Conservation (phyloP, 2,113 vertebrate species). For the Meriones unguiculatus region DNA sequence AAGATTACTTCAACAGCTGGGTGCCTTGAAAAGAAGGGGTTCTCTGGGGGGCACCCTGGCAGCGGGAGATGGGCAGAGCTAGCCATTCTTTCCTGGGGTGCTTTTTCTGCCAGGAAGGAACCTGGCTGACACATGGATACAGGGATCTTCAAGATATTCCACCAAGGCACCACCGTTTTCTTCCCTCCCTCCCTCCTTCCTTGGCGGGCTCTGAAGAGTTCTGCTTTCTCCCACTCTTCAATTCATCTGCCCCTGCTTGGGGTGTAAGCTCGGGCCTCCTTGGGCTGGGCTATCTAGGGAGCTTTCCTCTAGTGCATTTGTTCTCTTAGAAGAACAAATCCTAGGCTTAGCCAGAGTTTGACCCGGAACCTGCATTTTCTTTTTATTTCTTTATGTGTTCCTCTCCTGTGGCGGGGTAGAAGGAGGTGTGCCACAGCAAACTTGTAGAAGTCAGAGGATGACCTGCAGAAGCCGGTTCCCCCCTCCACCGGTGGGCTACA, state of each 20-base stretch:
- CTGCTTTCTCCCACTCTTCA: background rate
- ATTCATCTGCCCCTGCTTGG: background rate
- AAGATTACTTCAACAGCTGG: constrained; percentile 28
- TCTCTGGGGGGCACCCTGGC: background rate
- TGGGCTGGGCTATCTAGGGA: background rate
- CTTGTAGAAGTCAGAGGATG: background rate
- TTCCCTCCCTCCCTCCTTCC: background rate
- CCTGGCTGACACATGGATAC: background rate
- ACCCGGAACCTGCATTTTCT: background rate
- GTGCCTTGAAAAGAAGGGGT: too few relatives aligned
- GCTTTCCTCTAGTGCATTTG: background rate
- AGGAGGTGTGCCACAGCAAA: background rate
- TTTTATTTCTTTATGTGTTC: background rate
- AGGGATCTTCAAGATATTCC: background rate
- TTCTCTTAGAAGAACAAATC: background rate
- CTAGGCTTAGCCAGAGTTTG: background rate
- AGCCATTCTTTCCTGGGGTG: background rate
- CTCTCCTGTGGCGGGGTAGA: background rate
- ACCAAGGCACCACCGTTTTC: background rate
- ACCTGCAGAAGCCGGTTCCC: background rate
- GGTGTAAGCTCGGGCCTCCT: background rate
- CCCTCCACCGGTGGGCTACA: background rate
- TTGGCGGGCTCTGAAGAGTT: background rate
- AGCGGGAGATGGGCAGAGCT: background rate
- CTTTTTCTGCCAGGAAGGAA: background rate